Evolutionary conservation across 2,888 invertebrate genomes (phyloP).

Genomic region (Cheilosia grossa): DNA sequence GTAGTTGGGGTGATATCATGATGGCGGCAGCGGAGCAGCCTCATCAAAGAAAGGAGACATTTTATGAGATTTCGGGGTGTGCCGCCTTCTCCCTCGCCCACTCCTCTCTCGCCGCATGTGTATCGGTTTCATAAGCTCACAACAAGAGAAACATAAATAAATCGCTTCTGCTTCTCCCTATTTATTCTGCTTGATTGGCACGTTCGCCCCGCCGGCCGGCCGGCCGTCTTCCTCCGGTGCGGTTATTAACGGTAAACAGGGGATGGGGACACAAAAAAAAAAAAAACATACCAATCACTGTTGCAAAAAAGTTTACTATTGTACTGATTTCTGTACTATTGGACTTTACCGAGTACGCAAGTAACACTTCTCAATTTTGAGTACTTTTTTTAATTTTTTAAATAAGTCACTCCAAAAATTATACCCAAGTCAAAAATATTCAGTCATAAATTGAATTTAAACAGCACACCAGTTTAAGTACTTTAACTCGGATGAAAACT

Average conservation of each 20-base stretch:
- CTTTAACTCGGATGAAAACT: no score
- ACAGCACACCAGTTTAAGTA: no score
- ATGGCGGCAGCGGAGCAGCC: neutral
- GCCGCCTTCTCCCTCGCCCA: neutral
- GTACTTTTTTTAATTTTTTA: no score
- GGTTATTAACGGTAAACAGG: constrained; percentile 17
- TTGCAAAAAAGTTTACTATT: no score
- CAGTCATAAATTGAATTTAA: no score
- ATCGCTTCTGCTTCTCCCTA: constrained; percentile 1
- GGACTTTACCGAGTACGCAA: no score
- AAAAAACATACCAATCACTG: no score
- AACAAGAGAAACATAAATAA: constrained; percentile 22
- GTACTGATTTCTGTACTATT: no score
- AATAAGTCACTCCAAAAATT: no score
- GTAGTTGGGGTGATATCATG: neutral
- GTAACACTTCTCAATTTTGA: no score
- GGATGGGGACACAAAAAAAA: neutral
- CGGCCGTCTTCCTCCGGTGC: neutral
- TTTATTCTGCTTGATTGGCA: constrained; percentile 29
- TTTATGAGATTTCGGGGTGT: neutral
- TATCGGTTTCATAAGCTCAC: neutral
- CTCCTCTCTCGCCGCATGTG: no score
- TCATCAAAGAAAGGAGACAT: constrained; percentile 22
- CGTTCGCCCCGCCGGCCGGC: neutral
- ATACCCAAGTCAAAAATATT: no score